Conservation (phyloP, 2,888 invertebrate species). For the Acanthosoma haemorrhoidale region DNA sequence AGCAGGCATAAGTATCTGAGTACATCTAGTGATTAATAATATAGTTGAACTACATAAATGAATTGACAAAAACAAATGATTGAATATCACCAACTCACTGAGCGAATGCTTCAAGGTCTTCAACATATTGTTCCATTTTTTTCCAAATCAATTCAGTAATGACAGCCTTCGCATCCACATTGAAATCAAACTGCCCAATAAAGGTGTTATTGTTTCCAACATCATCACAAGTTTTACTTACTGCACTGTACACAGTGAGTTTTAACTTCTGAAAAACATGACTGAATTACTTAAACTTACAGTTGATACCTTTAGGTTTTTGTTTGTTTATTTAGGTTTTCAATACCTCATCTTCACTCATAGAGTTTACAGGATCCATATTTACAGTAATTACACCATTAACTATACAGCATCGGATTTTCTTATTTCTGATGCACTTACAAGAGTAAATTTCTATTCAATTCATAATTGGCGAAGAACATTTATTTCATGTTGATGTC, state of each 20-base stretch:
- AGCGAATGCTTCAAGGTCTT: constrained; percentile 34
- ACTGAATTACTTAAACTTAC: neutral
- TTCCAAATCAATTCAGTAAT: constrained; percentile 32
- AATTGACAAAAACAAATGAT: no score
- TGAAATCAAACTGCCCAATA: constrained; percentile 32
- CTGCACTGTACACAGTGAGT: constrained; percentile 26
- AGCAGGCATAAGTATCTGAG: no score
- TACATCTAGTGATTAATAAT: no score
- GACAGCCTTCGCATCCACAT: constrained; percentile 24
- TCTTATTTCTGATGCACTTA: no score
- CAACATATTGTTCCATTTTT: constrained; percentile 31
- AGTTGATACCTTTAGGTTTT: neutral
- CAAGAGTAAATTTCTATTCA: no score
- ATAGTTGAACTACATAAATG: no score
- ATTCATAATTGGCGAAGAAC: no score
- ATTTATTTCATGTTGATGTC: no score
- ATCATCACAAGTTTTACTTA: constrained; percentile 31
- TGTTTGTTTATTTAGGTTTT: neutral
- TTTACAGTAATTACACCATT: no score
- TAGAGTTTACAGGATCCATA: neutral
- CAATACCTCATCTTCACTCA: neutral
- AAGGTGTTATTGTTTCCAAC: constrained; percentile 29
- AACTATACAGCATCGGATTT: no score
- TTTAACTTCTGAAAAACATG: constrained; percentile 23
- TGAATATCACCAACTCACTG: no score